Evolutionary conservation across 2,888 invertebrate genomes (phyloP).

Genomic region (Tuta absoluta): DNA sequence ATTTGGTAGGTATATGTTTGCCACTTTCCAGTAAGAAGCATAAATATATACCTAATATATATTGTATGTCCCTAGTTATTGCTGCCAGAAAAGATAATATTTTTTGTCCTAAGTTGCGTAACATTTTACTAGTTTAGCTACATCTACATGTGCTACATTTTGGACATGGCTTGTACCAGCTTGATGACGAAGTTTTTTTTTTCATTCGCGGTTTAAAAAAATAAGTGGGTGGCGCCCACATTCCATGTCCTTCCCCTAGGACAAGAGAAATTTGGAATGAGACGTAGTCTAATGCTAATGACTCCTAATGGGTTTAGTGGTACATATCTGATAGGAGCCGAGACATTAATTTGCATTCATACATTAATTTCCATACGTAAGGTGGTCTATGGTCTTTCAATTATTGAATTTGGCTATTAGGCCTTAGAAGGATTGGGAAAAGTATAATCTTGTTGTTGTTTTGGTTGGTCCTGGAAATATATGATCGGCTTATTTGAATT

Average conservation of each 20-base stretch:
- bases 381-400: slow-evolving; percentile 33
- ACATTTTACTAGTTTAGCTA: no score
- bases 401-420: neutral
- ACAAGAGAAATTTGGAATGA: slow-evolving; percentile 63
- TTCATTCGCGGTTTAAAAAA: neutral
- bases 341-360: slow-evolving; percentile 48
- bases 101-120: no score
- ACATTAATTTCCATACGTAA: slow-evolving; percentile 63
- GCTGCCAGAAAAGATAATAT: no score
- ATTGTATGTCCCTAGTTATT: no score
- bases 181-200: no score
- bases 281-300: slow-evolving; percentile 61
- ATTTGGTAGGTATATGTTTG: no score
- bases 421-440: neutral
- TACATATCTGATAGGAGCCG: slow-evolving; percentile 50
- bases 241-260: slow-evolving; percentile 32
- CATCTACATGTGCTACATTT: no score
- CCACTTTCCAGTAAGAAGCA: no score
- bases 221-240: neutral
- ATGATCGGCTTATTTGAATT: neutral
- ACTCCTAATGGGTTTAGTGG: slow-evolving; percentile 57
- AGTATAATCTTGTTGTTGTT: neutral
- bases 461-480: neutral
- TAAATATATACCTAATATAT: no score
- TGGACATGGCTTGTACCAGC: no score